Base-by-base conservation (phyloP, 1,140 invertebrate species). In the Halictus rubicundus region DNA sequence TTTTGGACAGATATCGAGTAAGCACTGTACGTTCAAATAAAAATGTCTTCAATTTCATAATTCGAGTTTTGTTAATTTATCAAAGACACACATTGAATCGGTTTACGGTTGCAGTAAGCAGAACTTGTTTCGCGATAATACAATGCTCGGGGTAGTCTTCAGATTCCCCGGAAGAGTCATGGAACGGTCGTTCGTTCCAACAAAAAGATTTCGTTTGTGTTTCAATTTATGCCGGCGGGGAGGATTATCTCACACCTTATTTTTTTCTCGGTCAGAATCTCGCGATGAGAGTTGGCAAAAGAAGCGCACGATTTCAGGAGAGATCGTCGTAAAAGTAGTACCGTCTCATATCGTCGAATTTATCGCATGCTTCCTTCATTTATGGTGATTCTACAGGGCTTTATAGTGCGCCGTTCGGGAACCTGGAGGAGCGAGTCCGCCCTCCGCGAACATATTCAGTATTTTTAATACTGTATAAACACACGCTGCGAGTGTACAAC, bases 321-420 rank as follows among this genome's bases (percentile, higher is more conserved):
- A n/a, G 52, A 57, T n/a, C 52, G 21, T n/a, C 52, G 52, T 57
- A n/a, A 57, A 57, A n/a, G 52, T 9, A n/a, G 52, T 57, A 57
- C 52, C n/a, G 52, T 57, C 52, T 57, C 52, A n/a, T 57, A 57
- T 57, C 52, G 52, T 57, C n/a, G 52, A 57, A 57, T 57, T 57
- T 57, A 57, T 57, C n/a, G 9, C 52, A 57, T n/a, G 52, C 21
- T 57, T 57, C 8, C 19, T 57, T n/a, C 21, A 57, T 57, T 57
- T 57, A 57, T 57, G 52, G 52, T 57, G 52, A 57, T 57, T 57
- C 52, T 21, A 57, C 52, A 21, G 21, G 21, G 52, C 52, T 21
- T 57, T n/a, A 21, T 57, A 54, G 52, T 8, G 9, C 52, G 52
- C 7, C 52, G 21, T 57, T 8, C 19, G 19, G n/a, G 52, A 57